phyloP scores from a whole-genome alignment of 2,888 invertebrate species.

The Dicyrtoma fusca region DNA sequence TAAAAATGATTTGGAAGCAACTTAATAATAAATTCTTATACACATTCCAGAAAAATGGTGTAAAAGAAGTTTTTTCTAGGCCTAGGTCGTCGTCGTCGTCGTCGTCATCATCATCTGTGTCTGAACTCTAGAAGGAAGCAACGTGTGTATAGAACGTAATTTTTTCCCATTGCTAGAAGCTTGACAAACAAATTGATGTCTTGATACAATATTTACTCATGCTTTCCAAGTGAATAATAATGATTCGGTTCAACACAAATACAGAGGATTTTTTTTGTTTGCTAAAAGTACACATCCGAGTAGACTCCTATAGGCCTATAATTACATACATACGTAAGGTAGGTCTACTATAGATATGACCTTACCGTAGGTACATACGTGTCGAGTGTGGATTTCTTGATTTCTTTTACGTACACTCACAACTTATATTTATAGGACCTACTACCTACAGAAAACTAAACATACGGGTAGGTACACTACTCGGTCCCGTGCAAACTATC shows the following conservation, averaged over 20 bases:
- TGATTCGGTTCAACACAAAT: constrained; percentile 44
- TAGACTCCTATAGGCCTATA: too few species aligned
- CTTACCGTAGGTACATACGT: too few species aligned
- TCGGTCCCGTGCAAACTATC: too few species aligned
- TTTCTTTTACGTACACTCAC: too few species aligned
- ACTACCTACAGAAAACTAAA: too few species aligned
- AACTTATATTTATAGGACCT: too few species aligned
- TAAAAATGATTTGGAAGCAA: too few species aligned
- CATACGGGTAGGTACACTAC: too few species aligned
- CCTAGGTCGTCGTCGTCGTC: constrained; percentile 27
- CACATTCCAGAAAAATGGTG: neutral
- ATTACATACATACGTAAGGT: too few species aligned
- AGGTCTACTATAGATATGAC: too few species aligned
- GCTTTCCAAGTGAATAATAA: constrained; percentile 45
- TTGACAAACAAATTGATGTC: constrained; percentile 45
- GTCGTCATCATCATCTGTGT: neutral
- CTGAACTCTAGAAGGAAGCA: neutral
- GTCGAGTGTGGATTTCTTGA: too few species aligned
- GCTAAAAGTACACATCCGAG: constrained; percentile 27
- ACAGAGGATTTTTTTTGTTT: constrained; percentile 34
- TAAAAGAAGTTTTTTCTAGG: constrained; percentile 24
- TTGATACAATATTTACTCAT: constrained; percentile 45
- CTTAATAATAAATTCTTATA: neutral
- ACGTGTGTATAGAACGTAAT: constrained; percentile 26
- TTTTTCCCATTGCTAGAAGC: constrained; percentile 38